Conservation (phyloP, 2,113 vertebrate species). For the Anguilla rostrata region DNA sequence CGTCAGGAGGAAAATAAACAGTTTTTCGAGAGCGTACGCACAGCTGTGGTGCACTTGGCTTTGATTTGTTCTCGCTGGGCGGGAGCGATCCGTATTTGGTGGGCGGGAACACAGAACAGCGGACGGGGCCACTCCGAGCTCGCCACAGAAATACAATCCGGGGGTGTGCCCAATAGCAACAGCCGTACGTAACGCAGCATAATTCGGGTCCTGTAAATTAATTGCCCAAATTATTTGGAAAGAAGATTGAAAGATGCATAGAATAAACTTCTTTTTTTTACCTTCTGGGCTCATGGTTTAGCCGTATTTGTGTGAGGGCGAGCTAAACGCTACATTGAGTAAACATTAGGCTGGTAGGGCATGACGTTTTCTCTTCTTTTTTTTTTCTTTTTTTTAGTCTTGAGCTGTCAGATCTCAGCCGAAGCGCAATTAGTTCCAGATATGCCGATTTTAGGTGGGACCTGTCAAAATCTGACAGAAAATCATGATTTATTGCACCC, state of each 20-base stretch:
- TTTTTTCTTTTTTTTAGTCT: slow-evolving; percentile 46
- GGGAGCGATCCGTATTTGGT: slow-evolving; percentile 39
- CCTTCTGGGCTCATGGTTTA: slow-evolving; percentile 46
- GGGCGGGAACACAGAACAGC: slow-evolving; percentile 38
- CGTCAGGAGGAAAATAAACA: slow-evolving; percentile 70
- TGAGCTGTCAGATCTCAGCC: slow-evolving; percentile 59
- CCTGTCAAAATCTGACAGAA: slow-evolving; percentile 62
- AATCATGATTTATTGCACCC: slow-evolving; percentile 68
- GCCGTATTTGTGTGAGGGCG: slow-evolving; percentile 45
- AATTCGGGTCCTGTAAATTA: slow-evolving; percentile 64
- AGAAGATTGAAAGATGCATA: slow-evolving; percentile 54
- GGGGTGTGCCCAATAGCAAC: slow-evolving; percentile 68
- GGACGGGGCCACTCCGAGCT: slow-evolving; percentile 53
- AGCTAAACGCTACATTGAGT: slow-evolving; percentile 44
- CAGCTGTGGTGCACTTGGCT: slow-evolving; percentile 57
- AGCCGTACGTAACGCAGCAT: slow-evolving; percentile 43
- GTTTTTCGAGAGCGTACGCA: slow-evolving; percentile 57
- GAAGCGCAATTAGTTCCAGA: slow-evolving; percentile 60
- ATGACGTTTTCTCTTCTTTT: slow-evolving; percentile 60
- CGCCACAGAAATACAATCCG: slow-evolving; percentile 63
- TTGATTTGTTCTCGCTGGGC: slow-evolving; percentile 70
- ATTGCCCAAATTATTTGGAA: slow-evolving; percentile 62
- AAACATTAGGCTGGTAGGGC: slow-evolving; percentile 63
- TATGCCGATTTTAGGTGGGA: slow-evolving; percentile 58
- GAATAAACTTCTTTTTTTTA: slow-evolving; percentile 56